Percentiles rank a stretch among this genome's conserved stretches.
Evolutionary conservation across 2,888 invertebrate species (phyloP).

Genomic region (Didymodactylos carnosus): DNA sequence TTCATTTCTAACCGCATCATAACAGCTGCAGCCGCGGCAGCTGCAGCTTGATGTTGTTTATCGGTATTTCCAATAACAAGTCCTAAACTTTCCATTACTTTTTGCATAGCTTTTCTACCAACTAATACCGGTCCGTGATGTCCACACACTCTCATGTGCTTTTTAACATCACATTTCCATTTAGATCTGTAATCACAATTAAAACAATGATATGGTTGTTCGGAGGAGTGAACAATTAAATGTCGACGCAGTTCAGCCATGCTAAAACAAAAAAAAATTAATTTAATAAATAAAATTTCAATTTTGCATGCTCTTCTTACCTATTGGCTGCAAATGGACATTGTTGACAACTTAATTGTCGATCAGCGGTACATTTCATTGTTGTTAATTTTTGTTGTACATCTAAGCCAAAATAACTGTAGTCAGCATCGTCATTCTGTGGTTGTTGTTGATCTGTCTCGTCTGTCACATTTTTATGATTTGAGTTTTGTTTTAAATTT

Average conservation of each 20-base stretch:
- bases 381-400: not conserved
- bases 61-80: not conserved
- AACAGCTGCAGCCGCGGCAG: no score
- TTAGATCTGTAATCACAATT: slow-evolving; percentile 11
- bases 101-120: slow-evolving; percentile 13
- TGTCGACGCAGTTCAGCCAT: slow-evolving; percentile 11
- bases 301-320: no score
- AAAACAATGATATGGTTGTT: slow-evolving; percentile 14
- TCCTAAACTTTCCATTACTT: slow-evolving; percentile 8
- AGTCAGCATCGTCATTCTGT: no score
- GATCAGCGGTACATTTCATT: not conserved
- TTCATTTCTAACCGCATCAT: no score
- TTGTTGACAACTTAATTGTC: slow-evolving; percentile 4
- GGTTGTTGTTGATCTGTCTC: no score
- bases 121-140: slow-evolving; percentile 13
- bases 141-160: slow-evolving; percentile 4
- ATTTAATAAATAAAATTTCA: no score
- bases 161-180: slow-evolving; percentile 14
- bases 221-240: slow-evolving; percentile 9
- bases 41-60: not conserved
- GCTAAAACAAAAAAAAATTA: no score
- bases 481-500: no score
- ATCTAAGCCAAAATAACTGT: not conserved
- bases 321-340: slow-evolving; percentile 14
- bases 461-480: no score